Evolutionary conservation across 2,888 invertebrate species (phyloP).

Genomic region (Suillia variegata): DNA sequence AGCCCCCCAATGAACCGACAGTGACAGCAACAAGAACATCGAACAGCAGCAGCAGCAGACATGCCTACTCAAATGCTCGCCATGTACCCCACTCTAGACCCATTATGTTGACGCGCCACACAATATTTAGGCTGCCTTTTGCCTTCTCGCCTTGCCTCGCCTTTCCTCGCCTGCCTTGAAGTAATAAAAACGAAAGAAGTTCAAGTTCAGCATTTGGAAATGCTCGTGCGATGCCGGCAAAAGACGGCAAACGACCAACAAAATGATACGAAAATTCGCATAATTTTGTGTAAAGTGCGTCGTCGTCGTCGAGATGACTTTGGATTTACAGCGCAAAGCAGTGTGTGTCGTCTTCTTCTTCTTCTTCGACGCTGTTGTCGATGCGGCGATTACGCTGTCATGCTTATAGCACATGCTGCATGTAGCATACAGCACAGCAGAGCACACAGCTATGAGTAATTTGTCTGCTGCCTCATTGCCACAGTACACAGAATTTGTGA

Average conservation of each 20-base stretch:
- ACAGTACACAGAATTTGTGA: not conserved
- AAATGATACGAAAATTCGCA: constrained; percentile 9
- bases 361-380: no score
- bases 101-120: not conserved
- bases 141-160: not conserved
- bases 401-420: not conserved
- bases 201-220: constrained; percentile 36
- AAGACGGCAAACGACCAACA: not conserved
- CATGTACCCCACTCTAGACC: not conserved
- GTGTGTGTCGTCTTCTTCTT: no score
- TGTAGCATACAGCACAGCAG: no score
- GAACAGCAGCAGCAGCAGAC: constrained; percentile 9
- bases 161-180: not conserved
- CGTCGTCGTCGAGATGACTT: constrained; percentile 5
- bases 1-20: constrained; percentile 35
- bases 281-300: constrained; percentile 17
- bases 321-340: not conserved
- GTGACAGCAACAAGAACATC: constrained; percentile 15
- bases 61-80: constrained; percentile 6
- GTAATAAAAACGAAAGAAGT: constrained; percentile 30
- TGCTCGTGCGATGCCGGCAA: not conserved
- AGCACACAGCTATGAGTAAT: no score
- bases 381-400: not conserved
- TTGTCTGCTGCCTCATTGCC: not conserved
- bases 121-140: constrained; percentile 11